A percentile compares a stretch with the other conserved stretches of the same genome.
Conservation (phyloP, 1,140 invertebrate genomes). For the Orchestia grillus region DNA sequence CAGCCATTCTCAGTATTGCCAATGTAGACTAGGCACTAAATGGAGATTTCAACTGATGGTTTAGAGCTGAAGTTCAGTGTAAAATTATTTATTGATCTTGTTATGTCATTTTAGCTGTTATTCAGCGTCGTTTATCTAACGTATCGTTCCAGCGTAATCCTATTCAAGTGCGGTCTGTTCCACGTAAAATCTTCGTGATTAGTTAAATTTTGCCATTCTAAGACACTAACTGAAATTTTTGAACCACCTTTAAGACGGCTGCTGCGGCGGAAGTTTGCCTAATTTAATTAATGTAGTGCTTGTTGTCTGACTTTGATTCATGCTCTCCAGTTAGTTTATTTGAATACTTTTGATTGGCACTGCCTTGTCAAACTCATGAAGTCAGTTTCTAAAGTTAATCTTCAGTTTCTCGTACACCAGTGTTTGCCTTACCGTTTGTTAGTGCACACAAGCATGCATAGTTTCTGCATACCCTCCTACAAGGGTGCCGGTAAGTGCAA, state of each 20-base stretch:
- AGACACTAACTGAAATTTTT: not conserved
- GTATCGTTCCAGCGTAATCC: not conserved
- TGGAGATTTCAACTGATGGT: too few species aligned
- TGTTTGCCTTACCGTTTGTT: not conserved
- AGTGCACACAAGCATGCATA: not conserved
- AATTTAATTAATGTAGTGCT: not conserved
- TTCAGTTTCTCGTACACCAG: not conserved
- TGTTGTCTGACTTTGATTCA: not conserved
- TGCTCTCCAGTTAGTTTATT: not conserved
- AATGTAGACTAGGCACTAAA: too few species aligned
- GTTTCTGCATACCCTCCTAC: not conserved
- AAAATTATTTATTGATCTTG: not conserved
- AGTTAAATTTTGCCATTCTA: not conserved
- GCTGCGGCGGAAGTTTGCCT: not conserved
- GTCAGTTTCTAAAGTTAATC: not conserved
- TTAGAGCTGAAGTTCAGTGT: not conserved
- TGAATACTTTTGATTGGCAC: not conserved
- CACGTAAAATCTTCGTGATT: not conserved
- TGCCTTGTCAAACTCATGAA: not conserved
- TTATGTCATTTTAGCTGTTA: not conserved
- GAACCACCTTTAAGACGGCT: not conserved
- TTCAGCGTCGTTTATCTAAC: not conserved
- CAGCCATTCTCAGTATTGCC: too few species aligned
- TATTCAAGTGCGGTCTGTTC: not conserved
- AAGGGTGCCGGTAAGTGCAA: not conserved